A percentile compares a stretch with the other conserved stretches of the same genome.
Evolutionary conservation across 2,888 invertebrate species (phyloP).

Genomic region (Venusia cambrica): DNA sequence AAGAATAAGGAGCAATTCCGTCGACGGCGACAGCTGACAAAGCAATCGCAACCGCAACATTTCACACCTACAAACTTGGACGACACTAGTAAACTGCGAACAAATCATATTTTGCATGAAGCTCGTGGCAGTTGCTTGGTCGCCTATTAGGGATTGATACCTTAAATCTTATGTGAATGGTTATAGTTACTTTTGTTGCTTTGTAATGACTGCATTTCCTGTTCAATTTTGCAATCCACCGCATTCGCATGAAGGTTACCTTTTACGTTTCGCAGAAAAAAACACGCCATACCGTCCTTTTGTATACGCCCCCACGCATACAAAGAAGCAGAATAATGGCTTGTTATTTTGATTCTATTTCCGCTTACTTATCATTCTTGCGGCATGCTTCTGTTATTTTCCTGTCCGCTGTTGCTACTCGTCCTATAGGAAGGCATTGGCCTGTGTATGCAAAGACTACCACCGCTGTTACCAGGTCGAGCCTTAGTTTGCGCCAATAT

Average conservation of each 20-base stretch:
- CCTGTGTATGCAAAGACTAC: conserved; percentile 14
- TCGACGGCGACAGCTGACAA: no score
- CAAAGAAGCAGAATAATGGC: conserved; percentile 14
- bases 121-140: no score
- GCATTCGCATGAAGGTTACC: conserved; percentile 12
- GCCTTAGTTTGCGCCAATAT: conserved; percentile 17
- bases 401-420: conserved; percentile 21
- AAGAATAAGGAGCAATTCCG: no score
- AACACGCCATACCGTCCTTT: conserved; percentile 1
- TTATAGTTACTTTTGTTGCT: conserved; percentile 42
- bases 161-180: conserved; percentile 56
- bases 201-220: conserved; percentile 22
- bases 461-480: conserved; percentile 13
- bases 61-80: no score
- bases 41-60: no score
- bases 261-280: conserved; percentile 13
- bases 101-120: no score
- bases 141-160: no score
- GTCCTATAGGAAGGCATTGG: conserved; percentile 27
- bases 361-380: conserved; percentile 27
- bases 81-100: no score
- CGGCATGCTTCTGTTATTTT: conserved; percentile 24
- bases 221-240: conserved; percentile 19
- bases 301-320: no score
- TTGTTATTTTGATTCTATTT: conserved; percentile 22